A percentile compares a stretch with the other conserved stretches of the same genome.
Conservation (phyloP, 2,797 vertebrate genomes). For the Cottoperca gobio region DNA sequence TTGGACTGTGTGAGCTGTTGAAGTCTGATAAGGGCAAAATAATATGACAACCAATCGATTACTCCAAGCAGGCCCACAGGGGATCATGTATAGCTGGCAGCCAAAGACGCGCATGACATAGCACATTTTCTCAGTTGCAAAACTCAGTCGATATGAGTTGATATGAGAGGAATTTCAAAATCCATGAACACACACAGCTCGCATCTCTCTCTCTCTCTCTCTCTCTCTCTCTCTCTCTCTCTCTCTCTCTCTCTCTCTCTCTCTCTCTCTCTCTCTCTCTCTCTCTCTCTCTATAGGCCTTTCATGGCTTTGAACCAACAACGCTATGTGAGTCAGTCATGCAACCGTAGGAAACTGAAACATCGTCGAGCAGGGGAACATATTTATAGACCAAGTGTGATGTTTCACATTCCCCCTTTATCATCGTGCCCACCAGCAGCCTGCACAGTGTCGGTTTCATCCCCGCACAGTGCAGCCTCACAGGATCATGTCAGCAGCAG, state of each 20-base stretch:
- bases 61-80: background rate
- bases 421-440: slow-evolving; percentile 54
- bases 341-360: slow-evolving; percentile 67
- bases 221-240: background rate
- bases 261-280: background rate
- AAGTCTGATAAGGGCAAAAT: background rate
- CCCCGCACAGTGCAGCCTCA: slow-evolving; percentile 1
- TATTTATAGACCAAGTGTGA: slow-evolving; percentile 83
- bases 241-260: background rate
- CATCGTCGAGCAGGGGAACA: slow-evolving; percentile 48
- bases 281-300: slow-evolving; percentile 27
- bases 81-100: background rate
- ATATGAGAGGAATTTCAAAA: slow-evolving; percentile 6
- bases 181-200: background rate
- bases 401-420: slow-evolving; percentile 83
- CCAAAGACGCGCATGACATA: background rate
- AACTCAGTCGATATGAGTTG: slow-evolving; percentile 1
- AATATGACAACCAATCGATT: background rate
- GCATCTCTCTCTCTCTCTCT: background rate
- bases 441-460: slow-evolving; percentile 50
- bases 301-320: slow-evolving; percentile 43
- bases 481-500: slow-evolving; percentile 12
- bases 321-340: slow-evolving; percentile 39
- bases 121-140: slow-evolving; percentile 5
- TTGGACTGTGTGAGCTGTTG: background rate